These are phyloP conservation scores for Brachycybe producta DNA, from an alignment of 2,888 invertebrate genomes.

Conservation along the genomic window DNA sequence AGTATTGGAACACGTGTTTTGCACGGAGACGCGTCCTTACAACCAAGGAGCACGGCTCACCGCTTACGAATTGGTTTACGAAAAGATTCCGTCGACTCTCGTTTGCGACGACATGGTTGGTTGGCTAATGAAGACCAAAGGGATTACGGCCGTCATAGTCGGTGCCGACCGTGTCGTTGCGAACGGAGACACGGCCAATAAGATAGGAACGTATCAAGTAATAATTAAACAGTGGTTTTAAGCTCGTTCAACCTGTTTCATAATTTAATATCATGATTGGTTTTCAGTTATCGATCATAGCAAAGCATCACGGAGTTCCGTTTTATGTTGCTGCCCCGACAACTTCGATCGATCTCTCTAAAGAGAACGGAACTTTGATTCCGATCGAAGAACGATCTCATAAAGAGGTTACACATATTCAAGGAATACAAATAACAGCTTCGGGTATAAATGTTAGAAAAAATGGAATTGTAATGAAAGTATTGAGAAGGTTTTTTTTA, in stretches of 20 bases:
- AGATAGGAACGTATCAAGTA: constrained; percentile 89
- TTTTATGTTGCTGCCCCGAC: constrained; percentile 92
- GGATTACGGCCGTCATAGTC: constrained; percentile 84
- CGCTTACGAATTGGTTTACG: constrained; percentile 85
- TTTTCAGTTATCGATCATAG: constrained; percentile 66
- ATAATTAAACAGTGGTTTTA: too few species aligned
- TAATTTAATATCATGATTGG: too few species aligned
- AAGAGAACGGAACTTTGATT: constrained; percentile 69
- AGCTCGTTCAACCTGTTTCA: too few species aligned
- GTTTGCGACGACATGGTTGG: constrained; percentile 94
- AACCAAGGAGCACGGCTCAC: constrained; percentile 93
- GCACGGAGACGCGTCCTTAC: constrained; percentile 95
- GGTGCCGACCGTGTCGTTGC: constrained; percentile 92
- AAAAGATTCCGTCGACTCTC: constrained; percentile 79
- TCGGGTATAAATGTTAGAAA: constrained; percentile 58
- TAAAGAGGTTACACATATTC: constrained; percentile 80
- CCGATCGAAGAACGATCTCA: constrained; percentile 87
- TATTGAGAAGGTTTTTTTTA: too few species aligned
- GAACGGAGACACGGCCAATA: constrained; percentile 98
- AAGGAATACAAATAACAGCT: constrained; percentile 74
- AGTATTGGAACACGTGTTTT: constrained; percentile 69
- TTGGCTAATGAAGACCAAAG: constrained; percentile 67
- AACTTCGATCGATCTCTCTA: constrained; percentile 69
- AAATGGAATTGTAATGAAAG: too few species aligned
- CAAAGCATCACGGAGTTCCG: constrained; percentile 78